These are phyloP conservation scores for Macrostomum lignano DNA, from an alignment of 1,140 invertebrate species.

Conservation along the genomic window DNA sequence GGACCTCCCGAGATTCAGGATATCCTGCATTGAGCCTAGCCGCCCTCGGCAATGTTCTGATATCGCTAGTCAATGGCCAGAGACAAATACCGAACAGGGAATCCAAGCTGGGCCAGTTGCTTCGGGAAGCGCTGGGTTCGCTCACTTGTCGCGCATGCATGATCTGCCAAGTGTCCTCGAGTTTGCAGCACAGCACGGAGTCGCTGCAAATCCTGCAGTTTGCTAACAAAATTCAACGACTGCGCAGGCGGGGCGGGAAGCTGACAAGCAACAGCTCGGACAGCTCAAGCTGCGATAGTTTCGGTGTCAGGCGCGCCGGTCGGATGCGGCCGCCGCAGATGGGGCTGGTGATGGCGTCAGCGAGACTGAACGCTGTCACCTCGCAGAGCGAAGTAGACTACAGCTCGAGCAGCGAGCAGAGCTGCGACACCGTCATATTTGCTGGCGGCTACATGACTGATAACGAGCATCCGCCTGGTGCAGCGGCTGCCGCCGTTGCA, in stretches of 20 bases:
- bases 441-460: too few species aligned
- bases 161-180: constrained; percentile 83
- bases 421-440: constrained; percentile 80
- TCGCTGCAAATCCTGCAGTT: too few species aligned
- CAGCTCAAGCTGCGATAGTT: constrained; percentile 7
- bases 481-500: too few species aligned
- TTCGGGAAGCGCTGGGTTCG: constrained; percentile 66
- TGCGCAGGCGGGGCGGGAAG: too few species aligned
- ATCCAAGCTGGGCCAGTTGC: constrained; percentile 58
- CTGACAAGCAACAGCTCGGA: constrained; percentile 12
- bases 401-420: constrained; percentile 71
- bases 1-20: constrained; percentile 8
- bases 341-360: too few species aligned
- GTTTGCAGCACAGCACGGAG: too few species aligned
- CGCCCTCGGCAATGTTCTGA: constrained; percentile 64
- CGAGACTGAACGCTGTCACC: too few species aligned
- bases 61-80: constrained; percentile 76
- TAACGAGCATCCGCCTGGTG: too few species aligned
- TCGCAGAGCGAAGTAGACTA: constrained; percentile 67
- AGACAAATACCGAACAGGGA: constrained; percentile 69
- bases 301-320: background rate
- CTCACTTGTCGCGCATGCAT: constrained; percentile 70
- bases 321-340: constrained; percentile 9
- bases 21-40: constrained; percentile 53
- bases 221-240: too few species aligned